A percentile compares a stretch with the other conserved stretches of the same genome.
phyloP scores from a whole-genome alignment of 2,888 invertebrate species.

The Epistrophe grossulariae region DNA sequence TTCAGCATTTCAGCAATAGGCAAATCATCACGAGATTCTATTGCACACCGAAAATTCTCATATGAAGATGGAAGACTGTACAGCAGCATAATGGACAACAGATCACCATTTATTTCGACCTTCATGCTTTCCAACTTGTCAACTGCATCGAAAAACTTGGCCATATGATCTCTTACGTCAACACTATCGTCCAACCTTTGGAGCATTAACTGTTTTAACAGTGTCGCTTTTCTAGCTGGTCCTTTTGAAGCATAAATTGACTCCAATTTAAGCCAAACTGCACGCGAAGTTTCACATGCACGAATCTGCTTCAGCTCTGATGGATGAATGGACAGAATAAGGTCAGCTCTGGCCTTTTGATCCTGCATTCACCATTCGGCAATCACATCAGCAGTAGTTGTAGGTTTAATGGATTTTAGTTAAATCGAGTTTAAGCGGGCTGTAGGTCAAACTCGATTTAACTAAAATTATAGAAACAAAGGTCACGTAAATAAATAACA shows the following conservation, averaged over 20 bases:
- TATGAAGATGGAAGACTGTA: slow-evolving; percentile 57
- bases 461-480: too few species aligned
- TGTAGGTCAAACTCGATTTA: too few species aligned
- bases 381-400: background rate
- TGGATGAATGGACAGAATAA: too few species aligned
- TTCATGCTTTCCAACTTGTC: slow-evolving; percentile 61
- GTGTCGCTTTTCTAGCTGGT: slow-evolving; percentile 56
- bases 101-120: slow-evolving; percentile 51
- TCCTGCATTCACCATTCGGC: slow-evolving; percentile 42
- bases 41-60: too few species aligned
- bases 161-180: slow-evolving; percentile 51
- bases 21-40: too few species aligned
- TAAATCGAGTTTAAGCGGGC: too few species aligned
- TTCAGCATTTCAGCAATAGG: too few species aligned
- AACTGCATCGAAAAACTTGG: slow-evolving; percentile 56
- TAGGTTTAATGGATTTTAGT: too few species aligned
- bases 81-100: slow-evolving; percentile 53
- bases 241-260: slow-evolving; percentile 52
- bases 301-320: too few species aligned
- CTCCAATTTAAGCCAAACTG: slow-evolving; percentile 48
- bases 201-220: slow-evolving; percentile 59
- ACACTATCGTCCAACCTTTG: slow-evolving; percentile 45
- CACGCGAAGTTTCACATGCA: slow-evolving; percentile 56
- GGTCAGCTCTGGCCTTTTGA: too few species aligned
- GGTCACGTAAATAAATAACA: too few species aligned